phyloP scores from a whole-genome alignment of 2,113 vertebrate species.

The Chaetodon trifascialis region DNA sequence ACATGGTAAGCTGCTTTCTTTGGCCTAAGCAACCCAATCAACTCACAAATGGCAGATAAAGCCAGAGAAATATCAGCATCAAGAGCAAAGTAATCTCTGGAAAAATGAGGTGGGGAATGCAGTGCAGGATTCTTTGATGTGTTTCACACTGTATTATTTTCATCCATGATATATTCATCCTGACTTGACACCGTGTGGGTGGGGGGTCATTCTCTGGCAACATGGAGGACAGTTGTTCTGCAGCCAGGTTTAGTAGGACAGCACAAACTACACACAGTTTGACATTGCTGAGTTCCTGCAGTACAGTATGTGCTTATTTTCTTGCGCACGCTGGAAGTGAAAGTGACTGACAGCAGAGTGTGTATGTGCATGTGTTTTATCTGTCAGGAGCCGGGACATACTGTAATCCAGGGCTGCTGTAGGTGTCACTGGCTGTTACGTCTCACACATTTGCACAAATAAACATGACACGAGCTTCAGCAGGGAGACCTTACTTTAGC shows the following conservation, averaged over 20 bases:
- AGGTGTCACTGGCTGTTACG: not conserved
- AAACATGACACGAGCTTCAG: conserved; percentile 10
- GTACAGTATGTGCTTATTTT: conserved; percentile 22
- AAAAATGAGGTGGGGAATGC: not conserved
- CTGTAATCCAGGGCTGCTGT: not conserved
- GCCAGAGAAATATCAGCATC: conserved; percentile 35
- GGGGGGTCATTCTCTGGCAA: conserved; percentile 22
- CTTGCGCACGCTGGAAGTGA: not conserved
- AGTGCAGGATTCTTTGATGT: conserved; percentile 9
- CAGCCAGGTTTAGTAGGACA: conserved; percentile 14
- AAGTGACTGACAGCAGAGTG: conserved; percentile 36
- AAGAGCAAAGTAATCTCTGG: conserved; percentile 6
- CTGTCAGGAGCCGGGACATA: not conserved
- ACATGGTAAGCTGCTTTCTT: conserved; percentile 18
- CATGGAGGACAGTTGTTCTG: conserved; percentile 19
- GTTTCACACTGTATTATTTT: conserved; percentile 40
- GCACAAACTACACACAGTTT: conserved; percentile 29
- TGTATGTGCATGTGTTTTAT: conserved; percentile 9
- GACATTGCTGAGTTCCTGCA: conserved; percentile 49
- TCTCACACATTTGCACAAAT: conserved; percentile 12
- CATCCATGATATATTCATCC: conserved; percentile 50
- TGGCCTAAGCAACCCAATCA: conserved; percentile 29
- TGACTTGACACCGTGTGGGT: conserved; percentile 32
- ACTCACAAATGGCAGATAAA: conserved; percentile 20
- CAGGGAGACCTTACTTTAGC: not conserved